Base-by-base conservation (phyloP, 2,113 vertebrate genomes). In the Fregetta grallaria region DNA sequence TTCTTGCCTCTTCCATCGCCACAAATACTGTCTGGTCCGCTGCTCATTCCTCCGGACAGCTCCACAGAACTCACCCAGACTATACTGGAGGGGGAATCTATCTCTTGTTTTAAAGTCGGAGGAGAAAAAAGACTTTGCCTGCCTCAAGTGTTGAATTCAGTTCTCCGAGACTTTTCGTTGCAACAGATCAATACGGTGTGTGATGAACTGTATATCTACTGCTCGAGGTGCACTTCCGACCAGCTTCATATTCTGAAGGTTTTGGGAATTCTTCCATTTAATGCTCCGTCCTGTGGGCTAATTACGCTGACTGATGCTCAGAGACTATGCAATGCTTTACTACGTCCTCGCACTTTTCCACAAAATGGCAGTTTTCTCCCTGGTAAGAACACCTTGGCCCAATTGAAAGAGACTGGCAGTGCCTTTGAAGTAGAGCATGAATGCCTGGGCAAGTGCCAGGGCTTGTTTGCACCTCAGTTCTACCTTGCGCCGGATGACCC, bases 121-220 rank as follows among this genome's bases (percentile, higher is more conserved):
- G 99, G 99, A 23, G 99, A 99, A 95, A 99, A 99, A 96, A 98
- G 99, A 32, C 99, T 99, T 19, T 99, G 99, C 97, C 98, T 99
- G 94, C 99, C 99, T 77, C 99, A 99, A 94, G 99, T 99, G 86
- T 98, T 99, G 96, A 99, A 99, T 98, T 99, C 99, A 0, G 99
- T 99, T 68, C 99, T 99, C 61, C 98, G 99, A 40, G 99, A 99
- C 97, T 99, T 99, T 94, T 99, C 99, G 4, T 97, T 99, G 95
- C 99, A 99, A 91, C 99, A 99, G 97, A 99, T 99, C 97, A 99
- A 99, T 88, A 99, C 99, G 0, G 99, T 99, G 62, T 99, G 99
- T 27, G 99, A 99, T 7, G 99, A 99, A 94, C 98, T 99, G 56
- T 99, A 99, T 42, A 99, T 99, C 50, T 99, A 99, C 97, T 99